phyloP scores from a whole-genome alignment of 2,888 invertebrate genomes.

The Anaspis maculata region DNA sequence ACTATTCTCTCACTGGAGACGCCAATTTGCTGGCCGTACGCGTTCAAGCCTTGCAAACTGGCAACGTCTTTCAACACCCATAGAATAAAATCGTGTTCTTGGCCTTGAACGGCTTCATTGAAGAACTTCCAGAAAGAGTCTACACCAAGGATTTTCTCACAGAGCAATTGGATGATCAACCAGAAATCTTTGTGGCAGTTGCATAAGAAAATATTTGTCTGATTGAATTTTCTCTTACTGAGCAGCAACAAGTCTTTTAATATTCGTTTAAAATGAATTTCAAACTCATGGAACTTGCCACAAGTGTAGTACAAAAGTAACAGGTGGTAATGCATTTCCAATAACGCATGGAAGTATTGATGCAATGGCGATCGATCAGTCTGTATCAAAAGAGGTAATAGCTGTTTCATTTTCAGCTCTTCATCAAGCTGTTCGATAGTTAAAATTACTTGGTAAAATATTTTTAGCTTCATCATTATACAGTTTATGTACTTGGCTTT shows the following conservation, averaged over 20 bases:
- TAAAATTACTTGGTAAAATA: constrained; percentile 11
- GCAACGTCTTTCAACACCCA: constrained; percentile 29
- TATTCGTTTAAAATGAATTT: constrained; percentile 14
- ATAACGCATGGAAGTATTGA: constrained; percentile 27
- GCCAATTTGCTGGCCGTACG: no score
- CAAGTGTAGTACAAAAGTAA: constrained; percentile 17
- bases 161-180: constrained; percentile 27
- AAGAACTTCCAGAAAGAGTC: constrained; percentile 32
- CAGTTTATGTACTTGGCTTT: constrained; percentile 13
- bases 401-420: no score
- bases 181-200: constrained; percentile 30
- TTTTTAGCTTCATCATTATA: constrained; percentile 14
- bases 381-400: constrained; percentile 12
- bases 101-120: constrained; percentile 16
- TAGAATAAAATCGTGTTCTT: constrained; percentile 19
- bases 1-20: constrained; percentile 18
- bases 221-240: constrained; percentile 20
- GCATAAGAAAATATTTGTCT: constrained; percentile 24
- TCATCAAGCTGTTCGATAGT: constrained; percentile 14
- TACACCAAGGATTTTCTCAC: constrained; percentile 18
- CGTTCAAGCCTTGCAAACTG: constrained; percentile 21
- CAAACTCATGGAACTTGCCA: constrained; percentile 11
- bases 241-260: constrained; percentile 27
- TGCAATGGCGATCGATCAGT: constrained; percentile 20
- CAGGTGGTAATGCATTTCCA: constrained; percentile 25